These are phyloP conservation scores for Lydus trimaculatus DNA, from an alignment of 2,888 invertebrate genomes.

Conservation along the genomic window DNA sequence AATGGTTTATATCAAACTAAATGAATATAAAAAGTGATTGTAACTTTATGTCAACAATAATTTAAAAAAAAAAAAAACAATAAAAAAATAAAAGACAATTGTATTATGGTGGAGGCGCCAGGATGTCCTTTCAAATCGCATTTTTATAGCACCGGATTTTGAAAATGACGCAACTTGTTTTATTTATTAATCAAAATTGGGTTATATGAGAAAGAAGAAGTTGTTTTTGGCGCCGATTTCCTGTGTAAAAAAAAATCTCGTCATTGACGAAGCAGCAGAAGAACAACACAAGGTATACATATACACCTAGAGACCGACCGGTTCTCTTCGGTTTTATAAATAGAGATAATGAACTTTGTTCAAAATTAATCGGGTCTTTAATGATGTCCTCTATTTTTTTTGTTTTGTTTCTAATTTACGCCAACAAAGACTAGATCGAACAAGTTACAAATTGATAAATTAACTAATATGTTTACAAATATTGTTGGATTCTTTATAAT, in stretches of 20 bases:
- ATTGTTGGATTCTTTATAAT: neutral
- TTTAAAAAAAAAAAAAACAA: neutral
- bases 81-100: neutral
- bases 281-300: neutral
- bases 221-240: slow-evolving; percentile 45
- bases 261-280: neutral
- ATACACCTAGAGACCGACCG: neutral
- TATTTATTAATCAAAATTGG: slow-evolving; percentile 29
- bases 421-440: neutral
- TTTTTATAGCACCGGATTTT: neutral
- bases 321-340: neutral
- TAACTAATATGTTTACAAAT: neutral
- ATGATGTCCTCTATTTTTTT: no score
- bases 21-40: slow-evolving; percentile 1
- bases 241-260: slow-evolving; percentile 17
- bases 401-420: neutral
- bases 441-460: neutral
- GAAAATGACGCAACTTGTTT: slow-evolving; percentile 16
- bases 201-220: slow-evolving; percentile 33
- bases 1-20: neutral
- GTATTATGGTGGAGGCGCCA: slow-evolving; percentile 13
- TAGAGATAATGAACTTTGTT: neutral
- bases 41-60: neutral
- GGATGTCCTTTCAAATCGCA: slow-evolving; percentile 2
- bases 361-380: neutral